Percentiles rank a stretch among this genome's conserved stretches.
These are phyloP conservation scores for Drosophila hamatofila DNA, from an alignment of 2,888 invertebrate species.

Conservation along the genomic window DNA sequence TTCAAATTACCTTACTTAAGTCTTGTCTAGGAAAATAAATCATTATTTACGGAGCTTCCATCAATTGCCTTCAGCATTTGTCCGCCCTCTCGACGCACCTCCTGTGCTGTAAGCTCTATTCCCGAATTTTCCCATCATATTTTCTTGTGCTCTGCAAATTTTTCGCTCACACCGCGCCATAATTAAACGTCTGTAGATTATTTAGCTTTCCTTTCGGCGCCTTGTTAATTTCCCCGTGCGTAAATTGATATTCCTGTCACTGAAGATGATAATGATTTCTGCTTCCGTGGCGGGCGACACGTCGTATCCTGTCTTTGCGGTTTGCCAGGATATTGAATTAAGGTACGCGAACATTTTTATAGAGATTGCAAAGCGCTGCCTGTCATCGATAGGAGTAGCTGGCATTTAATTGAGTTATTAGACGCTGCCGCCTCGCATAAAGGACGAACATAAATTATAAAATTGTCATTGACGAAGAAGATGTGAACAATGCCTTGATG, in stretches of 20 bases:
- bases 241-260: constrained; percentile 81
- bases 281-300: constrained; percentile 58
- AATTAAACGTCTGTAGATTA: constrained; percentile 60
- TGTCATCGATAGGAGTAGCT: constrained; percentile 60
- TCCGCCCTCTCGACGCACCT: not conserved
- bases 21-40: not conserved
- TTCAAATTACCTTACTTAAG: too few relatives aligned
- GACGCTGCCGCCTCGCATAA: constrained; percentile 45
- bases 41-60: not conserved
- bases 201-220: constrained; percentile 14
- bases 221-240: constrained; percentile 39
- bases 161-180: constrained; percentile 34
- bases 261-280: constrained; percentile 66
- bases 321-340: constrained; percentile 79
- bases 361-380: constrained; percentile 48
- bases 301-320: constrained; percentile 66
- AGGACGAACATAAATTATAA: constrained; percentile 71
- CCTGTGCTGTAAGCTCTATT: not conserved
- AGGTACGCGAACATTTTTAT: constrained; percentile 66
- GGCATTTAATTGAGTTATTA: constrained; percentile 79
- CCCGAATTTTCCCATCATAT: not conserved
- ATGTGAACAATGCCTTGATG: constrained; percentile 23
- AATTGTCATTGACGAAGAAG: constrained; percentile 38
- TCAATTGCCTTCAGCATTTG: not conserved
- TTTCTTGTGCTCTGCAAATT: not conserved